Percentiles rank a stretch among this genome's conserved stretches.
phyloP scores from a whole-genome alignment of 1,140 invertebrate genomes.

The Atta colombica region DNA sequence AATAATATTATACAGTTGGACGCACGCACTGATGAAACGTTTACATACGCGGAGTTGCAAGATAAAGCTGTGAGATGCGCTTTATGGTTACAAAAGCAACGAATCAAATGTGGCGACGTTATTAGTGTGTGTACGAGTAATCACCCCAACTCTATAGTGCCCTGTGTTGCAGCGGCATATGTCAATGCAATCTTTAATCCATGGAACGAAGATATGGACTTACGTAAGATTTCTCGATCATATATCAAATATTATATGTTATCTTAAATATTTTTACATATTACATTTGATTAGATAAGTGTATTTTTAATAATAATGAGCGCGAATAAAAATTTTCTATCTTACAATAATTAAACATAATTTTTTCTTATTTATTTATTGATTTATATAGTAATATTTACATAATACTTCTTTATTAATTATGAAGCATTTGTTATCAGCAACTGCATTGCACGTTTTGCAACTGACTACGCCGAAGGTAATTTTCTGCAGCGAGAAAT shows the following conservation, averaged over 20 bases:
- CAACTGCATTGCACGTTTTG: constrained; percentile 45
- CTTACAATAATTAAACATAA: background rate
- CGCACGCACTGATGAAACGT: constrained; percentile 81
- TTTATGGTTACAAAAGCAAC: constrained; percentile 81
- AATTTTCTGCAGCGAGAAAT: constrained; percentile 68
- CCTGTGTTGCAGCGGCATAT: constrained; percentile 83
- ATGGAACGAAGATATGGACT: constrained; percentile 67
- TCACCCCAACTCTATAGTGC: constrained; percentile 84
- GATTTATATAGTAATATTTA: background rate
- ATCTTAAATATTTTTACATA: background rate
- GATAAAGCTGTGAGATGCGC: constrained; percentile 83
- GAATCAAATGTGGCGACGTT: constrained; percentile 83
- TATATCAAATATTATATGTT: background rate
- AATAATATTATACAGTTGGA: constrained; percentile 83
- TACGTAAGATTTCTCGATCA: constrained; percentile 39
- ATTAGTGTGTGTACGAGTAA: constrained; percentile 83
- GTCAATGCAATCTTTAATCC: constrained; percentile 79
- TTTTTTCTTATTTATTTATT: background rate
- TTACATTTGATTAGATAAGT: background rate
- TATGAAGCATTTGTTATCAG: constrained; percentile 41
- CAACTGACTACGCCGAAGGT: constrained; percentile 65
- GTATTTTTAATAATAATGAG: background rate
- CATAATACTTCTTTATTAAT: background rate
- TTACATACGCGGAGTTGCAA: constrained; percentile 82
- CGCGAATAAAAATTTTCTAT: background rate